Percentiles rank a stretch among this genome's conserved stretches.
phyloP scores from a whole-genome alignment of 2,888 invertebrate genomes.

The Bellardia pandia region DNA sequence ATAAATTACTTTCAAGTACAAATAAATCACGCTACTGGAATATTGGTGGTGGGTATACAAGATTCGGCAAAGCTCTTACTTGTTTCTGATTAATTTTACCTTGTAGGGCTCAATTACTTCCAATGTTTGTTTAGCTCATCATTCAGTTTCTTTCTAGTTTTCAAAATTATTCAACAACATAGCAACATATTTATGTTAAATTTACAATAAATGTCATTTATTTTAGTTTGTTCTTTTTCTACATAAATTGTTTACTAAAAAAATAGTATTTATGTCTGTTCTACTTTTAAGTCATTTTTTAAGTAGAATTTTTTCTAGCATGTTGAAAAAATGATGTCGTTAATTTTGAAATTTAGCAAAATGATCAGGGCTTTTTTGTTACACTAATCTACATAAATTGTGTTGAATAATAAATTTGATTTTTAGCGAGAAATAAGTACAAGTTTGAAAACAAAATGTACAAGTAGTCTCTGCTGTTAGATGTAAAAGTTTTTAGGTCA shows the following conservation, averaged over 20 bases:
- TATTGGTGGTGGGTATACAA: too few species aligned
- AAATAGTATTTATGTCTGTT: constrained; percentile 33
- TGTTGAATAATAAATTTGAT: constrained; percentile 40
- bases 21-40: too few species aligned
- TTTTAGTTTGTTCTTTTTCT: too few species aligned
- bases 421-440: constrained; percentile 23
- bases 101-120: too few species aligned
- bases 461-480: neutral
- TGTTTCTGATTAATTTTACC: too few species aligned
- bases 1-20: too few species aligned
- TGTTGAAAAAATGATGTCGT: constrained; percentile 25
- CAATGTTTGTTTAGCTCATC: too few species aligned
- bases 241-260: too few species aligned
- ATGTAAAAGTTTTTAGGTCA: constrained; percentile 50
- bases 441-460: constrained; percentile 24
- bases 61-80: too few species aligned
- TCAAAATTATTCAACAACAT: neutral
- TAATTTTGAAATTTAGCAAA: constrained; percentile 69
- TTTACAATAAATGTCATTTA: neutral
- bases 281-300: constrained; percentile 57
- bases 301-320: neutral
- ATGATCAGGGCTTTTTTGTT: constrained; percentile 59
- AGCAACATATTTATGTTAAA: neutral
- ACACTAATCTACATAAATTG: constrained; percentile 44
- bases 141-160: too few species aligned